Evolutionary conservation across 2,888 invertebrate genomes (phyloP).

Genomic region (Leucania comma): DNA sequence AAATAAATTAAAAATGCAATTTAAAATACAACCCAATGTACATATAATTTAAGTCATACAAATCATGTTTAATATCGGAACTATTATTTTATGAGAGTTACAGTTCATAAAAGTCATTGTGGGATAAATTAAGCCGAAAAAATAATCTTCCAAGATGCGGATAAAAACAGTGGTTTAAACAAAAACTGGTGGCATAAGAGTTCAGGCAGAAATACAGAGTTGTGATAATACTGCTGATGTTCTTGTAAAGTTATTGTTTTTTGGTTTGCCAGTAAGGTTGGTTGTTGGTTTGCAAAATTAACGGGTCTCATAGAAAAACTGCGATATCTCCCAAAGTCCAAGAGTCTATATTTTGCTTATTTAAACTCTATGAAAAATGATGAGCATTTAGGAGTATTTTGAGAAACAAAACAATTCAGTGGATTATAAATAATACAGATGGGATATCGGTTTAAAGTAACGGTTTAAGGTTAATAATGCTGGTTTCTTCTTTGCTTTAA

Average conservation of each 20-base stretch:
- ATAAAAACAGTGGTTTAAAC: not conserved
- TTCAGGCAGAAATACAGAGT: not conserved
- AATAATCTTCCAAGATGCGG: not conserved
- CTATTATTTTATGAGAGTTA: slow-evolving; percentile 19
- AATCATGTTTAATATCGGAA: slow-evolving; percentile 35
- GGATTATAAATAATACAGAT: too few species aligned
- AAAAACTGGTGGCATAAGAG: not conserved
- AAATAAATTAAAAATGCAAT: slow-evolving; percentile 31
- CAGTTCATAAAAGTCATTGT: slow-evolving; percentile 12
- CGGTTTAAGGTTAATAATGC: too few species aligned
- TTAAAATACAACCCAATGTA: slow-evolving; percentile 14
- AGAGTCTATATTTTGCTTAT: too few species aligned
- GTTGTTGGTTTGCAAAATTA: too few species aligned
- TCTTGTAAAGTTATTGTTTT: not conserved
- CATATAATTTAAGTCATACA: slow-evolving; percentile 37
- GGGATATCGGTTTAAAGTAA: too few species aligned
- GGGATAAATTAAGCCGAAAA: slow-evolving; percentile 12
- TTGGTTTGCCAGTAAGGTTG: not conserved
- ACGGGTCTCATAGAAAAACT: too few species aligned
- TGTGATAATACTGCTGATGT: not conserved
- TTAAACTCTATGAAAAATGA: too few species aligned
- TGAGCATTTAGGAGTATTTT: too few species aligned
- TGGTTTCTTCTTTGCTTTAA: too few species aligned
- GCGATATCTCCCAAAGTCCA: too few species aligned
- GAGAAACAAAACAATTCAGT: too few species aligned